Evolutionary conservation across 2,113 vertebrate genomes (phyloP), one percentile per base, ranked within the genome.

Genomic region (Eolophus roseicapilla): DNA sequence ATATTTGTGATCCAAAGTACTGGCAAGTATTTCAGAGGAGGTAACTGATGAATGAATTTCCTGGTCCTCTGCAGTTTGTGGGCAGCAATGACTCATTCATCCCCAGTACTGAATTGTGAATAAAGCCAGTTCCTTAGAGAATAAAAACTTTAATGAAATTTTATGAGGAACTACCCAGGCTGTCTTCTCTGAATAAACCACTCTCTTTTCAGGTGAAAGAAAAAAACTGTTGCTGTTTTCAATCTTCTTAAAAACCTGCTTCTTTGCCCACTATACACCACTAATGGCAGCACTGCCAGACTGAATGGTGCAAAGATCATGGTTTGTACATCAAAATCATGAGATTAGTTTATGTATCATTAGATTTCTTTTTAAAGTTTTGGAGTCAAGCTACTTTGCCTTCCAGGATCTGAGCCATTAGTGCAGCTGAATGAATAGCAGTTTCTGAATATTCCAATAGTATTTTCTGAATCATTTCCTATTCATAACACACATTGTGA

Each of bases 371-470:
- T 86, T 86, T 64, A 68, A 89, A 87, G 16, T 95, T 94, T 93
- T 76, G 41, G 7, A 80, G 70, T 90, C 86, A 93, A 84, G 55
- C 39, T 78, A 35, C 39, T 93, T 92, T 88, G 33, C 18, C 29
- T 93, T 94, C 60, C 33, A 88, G n/a, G 28, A 84, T 62, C 69
- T 79, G 62, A 90, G 53, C 41, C 46, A 63, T 63, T 93, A 92
- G 35, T 49, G 37, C 25, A 81, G 69, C 23, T 94, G 90, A 93
- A 90, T 65, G 83, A 92, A 70, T 68, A 93, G 53, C 37, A 39
- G 8, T 76, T 91, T 91, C 88, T 95, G 86, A 95, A 86, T 91
- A 93, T 94, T 92, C 55, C 24, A n/a, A n/a, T 31, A 62, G 59
- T 57, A 69, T 79, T 90, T 97, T 95, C 44, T 75, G 62, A 90